Evolutionary conservation across 2,797 vertebrate genomes (phyloP).

Genomic region (Arrhamphus sclerolepis): DNA sequence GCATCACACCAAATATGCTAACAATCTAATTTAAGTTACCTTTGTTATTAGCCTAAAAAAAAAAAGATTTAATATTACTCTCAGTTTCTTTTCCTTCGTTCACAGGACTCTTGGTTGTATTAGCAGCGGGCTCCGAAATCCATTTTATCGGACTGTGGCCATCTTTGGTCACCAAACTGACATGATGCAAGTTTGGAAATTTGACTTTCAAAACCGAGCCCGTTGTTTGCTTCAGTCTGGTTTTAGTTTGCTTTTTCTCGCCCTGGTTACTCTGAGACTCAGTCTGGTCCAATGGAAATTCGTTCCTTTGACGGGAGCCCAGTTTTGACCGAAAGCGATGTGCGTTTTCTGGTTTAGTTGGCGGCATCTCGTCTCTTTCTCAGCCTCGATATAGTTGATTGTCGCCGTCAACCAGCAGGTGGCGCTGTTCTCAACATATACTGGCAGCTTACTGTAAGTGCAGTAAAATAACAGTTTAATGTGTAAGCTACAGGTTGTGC

Average conservation of each 20-base stretch:
- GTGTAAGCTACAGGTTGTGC: neutral
- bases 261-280: neutral
- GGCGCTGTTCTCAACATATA: conserved; percentile 5
- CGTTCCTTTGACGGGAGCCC: conserved; percentile 19
- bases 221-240: neutral
- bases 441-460: no score
- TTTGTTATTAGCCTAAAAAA: no score
- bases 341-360: neutral
- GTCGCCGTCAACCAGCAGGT: conserved; percentile 26
- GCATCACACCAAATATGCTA: neutral
- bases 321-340: conserved; percentile 35
- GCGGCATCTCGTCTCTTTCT: conserved; percentile 7
- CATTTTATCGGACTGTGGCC: neutral
- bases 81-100: neutral
- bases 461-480: neutral
- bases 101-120: neutral
- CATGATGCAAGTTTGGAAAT: conserved; percentile 1
- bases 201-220: conserved; percentile 41
- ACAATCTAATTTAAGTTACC: neutral
- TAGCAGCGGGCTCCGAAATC: neutral
- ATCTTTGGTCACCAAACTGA: neutral
- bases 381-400: no score
- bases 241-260: conserved; percentile 5
- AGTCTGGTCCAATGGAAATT: neutral
- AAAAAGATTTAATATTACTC: conserved; percentile 10